Percentiles rank a stretch among this genome's conserved stretches.
Conservation (phyloP, 2,113 vertebrate species). For the Melozone crissalis region DNA sequence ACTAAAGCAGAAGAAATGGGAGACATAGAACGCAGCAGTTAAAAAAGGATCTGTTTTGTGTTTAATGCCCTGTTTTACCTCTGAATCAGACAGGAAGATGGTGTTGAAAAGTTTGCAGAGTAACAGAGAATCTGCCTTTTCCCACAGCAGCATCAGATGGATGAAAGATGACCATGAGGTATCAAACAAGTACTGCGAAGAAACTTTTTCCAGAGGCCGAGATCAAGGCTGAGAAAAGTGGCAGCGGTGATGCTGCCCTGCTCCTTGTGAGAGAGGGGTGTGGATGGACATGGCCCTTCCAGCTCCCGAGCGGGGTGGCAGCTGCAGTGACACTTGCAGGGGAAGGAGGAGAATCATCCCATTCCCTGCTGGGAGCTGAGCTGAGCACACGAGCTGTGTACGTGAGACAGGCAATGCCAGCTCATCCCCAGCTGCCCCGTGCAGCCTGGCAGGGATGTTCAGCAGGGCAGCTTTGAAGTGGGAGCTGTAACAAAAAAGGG, state of each 20-base stretch:
- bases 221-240: background rate
- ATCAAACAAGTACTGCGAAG: background rate
- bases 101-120: background rate
- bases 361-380: background rate
- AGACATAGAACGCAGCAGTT: background rate
- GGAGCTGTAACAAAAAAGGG: background rate
- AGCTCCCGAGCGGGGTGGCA: accelerated
- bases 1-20: background rate
- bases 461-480: background rate
- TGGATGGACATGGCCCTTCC: background rate
- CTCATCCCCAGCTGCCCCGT: background rate
- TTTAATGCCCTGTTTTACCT: background rate
- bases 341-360: background rate
- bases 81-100: background rate
- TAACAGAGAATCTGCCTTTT: background rate
- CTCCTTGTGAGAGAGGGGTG: background rate
- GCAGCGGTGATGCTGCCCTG: accelerated
- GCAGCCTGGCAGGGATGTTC: background rate
- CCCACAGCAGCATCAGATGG: background rate
- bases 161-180: background rate
- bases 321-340: background rate
- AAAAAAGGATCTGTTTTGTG: background rate
- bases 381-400: accelerated
- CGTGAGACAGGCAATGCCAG: background rate
- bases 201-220: background rate